A percentile compares a stretch with the other conserved stretches of the same genome.
Conservation (phyloP, 2,113 vertebrate genomes). For the Phainopepla nitens region DNA sequence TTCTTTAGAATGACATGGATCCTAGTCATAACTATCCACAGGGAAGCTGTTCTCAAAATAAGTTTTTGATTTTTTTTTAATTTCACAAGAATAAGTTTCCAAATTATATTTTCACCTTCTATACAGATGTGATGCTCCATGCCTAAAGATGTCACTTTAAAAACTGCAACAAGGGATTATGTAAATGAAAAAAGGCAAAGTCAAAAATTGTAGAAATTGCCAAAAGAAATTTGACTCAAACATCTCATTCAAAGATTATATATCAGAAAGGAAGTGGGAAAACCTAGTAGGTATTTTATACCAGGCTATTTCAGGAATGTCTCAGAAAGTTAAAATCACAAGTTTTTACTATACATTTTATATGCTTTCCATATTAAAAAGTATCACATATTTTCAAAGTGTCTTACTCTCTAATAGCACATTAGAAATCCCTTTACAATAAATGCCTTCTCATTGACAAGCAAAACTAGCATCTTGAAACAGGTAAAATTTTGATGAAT, state of each 20-base stretch:
- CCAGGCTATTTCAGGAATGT: background rate
- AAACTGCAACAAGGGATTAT: background rate
- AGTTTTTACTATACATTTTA: background rate
- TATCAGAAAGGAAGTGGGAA: background rate
- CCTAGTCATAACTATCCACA: background rate
- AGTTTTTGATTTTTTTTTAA: background rate
- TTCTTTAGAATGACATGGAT: background rate
- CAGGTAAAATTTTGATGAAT: background rate
- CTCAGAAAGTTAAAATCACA: background rate
- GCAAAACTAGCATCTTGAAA: background rate
- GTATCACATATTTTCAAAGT: background rate
- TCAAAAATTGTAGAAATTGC: background rate
- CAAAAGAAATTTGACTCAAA: background rate
- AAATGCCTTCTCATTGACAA: background rate
- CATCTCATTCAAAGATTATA: background rate
- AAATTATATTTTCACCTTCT: background rate
- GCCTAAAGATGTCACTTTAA: background rate
- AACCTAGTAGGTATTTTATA: background rate
- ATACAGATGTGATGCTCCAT: background rate
- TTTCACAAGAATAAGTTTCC: background rate
- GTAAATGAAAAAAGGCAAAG: background rate
- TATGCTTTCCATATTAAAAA: background rate
- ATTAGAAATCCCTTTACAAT: background rate
- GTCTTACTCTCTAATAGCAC: background rate
- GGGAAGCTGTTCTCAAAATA: background rate